Evolutionary conservation across 2,797 vertebrate species (phyloP).

Genomic region (Epinephelus malabaricus): DNA sequence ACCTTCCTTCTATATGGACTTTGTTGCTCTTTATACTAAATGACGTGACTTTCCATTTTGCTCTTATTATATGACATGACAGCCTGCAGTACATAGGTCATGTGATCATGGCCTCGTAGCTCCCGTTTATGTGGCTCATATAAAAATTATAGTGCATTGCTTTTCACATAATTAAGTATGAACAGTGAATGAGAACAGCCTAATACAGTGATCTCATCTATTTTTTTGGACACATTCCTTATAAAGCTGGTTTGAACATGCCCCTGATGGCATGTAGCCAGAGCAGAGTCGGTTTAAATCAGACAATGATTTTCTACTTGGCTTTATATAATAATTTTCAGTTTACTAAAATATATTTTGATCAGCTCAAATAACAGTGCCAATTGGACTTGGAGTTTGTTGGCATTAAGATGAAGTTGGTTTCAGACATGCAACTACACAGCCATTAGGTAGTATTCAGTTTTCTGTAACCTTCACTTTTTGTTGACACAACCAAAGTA

Average conservation of each 20-base stretch:
- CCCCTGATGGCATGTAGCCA: neutral
- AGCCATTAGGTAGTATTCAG: neutral
- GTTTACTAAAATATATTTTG: neutral
- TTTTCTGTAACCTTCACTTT: constrained; percentile 3
- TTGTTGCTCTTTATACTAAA: too few relatives aligned
- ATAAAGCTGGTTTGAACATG: neutral
- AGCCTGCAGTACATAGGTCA: too few relatives aligned
- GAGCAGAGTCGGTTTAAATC: neutral
- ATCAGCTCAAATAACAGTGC: neutral
- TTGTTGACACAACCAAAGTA: neutral
- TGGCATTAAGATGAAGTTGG: neutral
- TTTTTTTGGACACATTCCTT: too few relatives aligned
- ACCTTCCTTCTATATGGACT: too few relatives aligned
- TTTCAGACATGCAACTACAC: neutral
- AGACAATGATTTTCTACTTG: neutral
- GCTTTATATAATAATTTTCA: neutral
- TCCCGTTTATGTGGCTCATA: too few relatives aligned
- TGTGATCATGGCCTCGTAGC: too few relatives aligned
- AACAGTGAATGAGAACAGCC: too few relatives aligned
- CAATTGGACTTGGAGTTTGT: neutral
- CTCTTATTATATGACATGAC: too few relatives aligned
- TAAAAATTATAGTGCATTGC: too few relatives aligned
- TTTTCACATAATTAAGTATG: too few relatives aligned
- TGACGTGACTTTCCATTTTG: too few relatives aligned
- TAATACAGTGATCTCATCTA: too few relatives aligned